Evolutionary conservation across 2,797 vertebrate genomes (phyloP), one percentile per base, ranked within the genome.

Genomic region (Poliocrania exsul): DNA sequence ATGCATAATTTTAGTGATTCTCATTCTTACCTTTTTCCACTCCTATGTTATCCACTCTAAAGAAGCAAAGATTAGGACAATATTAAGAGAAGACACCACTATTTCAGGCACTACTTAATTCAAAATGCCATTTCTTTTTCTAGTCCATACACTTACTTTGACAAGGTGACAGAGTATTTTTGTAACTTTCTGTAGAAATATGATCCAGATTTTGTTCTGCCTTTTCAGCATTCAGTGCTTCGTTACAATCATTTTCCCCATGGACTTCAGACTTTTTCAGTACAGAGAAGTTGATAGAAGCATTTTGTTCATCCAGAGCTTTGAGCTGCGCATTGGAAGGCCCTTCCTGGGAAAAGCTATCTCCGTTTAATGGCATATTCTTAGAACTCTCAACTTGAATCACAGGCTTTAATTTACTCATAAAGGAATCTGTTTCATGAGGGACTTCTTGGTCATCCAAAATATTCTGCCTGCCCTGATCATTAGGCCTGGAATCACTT

Each of bases 111-210:
- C 44, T 82, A 77, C 6, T 11, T 42, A 83, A 74, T 72, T 83
- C 10, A 81, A 91, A 92, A 81, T 44, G 4, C 18, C 12, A 2
- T 16, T 33, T 37, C 44, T 50, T 50, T 77, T 35, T 6, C 28
- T 42, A 26, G 28, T 15, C 51, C 24, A 31, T 37, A 65, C 20
- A 95, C 95, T 91, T 96, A 97, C 96, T 92, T 35, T 24, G 65
- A 74, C 58, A 53, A 92, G 58, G 29, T 70, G 50, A n/a, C 61
- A 50, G 37, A 57, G 29, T 31, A 58, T 42, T 92, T 86, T 69
- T 72, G 49, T 31, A 71, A 53, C n/a, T 81, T 26, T 81, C 69
- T 86, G 86, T n/a, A 86, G 51, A 88, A 91, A 51, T 6, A 37
- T 0, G 25, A 37, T 81, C 61, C 37, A 19, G 11, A 17, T 93